phyloP scores from a whole-genome alignment of 1,140 invertebrate genomes.

The Marisa cornuarietis region DNA sequence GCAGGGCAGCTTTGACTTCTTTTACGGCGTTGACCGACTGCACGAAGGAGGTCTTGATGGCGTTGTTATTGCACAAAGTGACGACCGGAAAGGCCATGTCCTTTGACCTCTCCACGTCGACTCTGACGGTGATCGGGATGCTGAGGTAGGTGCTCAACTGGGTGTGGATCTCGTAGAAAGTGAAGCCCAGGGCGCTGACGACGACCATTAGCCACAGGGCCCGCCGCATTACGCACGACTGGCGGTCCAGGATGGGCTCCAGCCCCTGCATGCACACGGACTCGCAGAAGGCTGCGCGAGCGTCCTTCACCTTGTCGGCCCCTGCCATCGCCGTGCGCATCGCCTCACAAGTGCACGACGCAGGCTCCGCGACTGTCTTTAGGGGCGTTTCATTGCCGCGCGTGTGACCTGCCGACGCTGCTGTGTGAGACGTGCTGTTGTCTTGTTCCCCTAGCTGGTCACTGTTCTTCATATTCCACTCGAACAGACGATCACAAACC shows the following conservation, averaged over 20 bases:
- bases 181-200: conserved; percentile 9
- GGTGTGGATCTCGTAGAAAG: conserved; percentile 21
- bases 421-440: too few relatives aligned
- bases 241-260: conserved; percentile 15
- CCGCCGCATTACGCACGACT: conserved; percentile 9
- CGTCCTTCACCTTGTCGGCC: background rate
- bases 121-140: conserved; percentile 13
- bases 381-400: too few relatives aligned
- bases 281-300: background rate
- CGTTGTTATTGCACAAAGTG: conserved; percentile 23
- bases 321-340: too few relatives aligned
- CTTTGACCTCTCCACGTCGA: conserved; percentile 16
- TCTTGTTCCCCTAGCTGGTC: too few relatives aligned
- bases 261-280: conserved; percentile 22
- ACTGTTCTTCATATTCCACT: too few relatives aligned
- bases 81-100: conserved; percentile 15
- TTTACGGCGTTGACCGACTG: background rate
- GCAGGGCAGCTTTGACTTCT: background rate
- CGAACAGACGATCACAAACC: too few relatives aligned
- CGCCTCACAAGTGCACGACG: too few relatives aligned
- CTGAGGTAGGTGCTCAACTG: conserved; percentile 15
- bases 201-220: conserved; percentile 15
- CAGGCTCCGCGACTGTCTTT: too few relatives aligned
- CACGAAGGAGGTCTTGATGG: background rate
- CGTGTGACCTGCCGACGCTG: too few relatives aligned